A percentile compares a stretch with the other conserved stretches of the same genome.
phyloP scores from a whole-genome alignment of 2,797 vertebrate genomes.

The Mus spretus region DNA sequence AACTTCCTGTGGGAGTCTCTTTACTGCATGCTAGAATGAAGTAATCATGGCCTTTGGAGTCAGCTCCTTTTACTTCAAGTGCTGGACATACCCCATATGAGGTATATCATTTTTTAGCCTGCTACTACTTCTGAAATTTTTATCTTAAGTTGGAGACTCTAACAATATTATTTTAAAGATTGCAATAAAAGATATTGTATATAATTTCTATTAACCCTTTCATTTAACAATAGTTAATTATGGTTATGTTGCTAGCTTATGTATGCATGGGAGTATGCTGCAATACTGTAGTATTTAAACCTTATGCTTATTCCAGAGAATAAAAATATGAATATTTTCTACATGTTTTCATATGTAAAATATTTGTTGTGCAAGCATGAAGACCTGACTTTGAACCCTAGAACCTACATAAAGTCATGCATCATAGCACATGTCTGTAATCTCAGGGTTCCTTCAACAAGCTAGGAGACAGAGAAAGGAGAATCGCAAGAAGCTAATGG shows the following conservation, averaged over 20 bases:
- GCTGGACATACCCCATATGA: not conserved
- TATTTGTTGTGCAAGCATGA: not conserved
- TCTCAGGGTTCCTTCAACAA: not conserved
- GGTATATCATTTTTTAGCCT: not conserved
- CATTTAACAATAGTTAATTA: conserved; percentile 3
- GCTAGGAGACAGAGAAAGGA: not conserved
- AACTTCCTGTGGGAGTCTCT: not conserved
- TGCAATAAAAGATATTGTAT: not conserved
- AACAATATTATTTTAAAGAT: conserved; percentile 24
- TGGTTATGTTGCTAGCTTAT: conserved; percentile 34
- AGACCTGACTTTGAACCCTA: not conserved
- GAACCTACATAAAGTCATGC: not conserved
- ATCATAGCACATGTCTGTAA: not conserved
- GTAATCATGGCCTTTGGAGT: not conserved
- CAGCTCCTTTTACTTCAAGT: not conserved
- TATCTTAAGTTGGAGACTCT: conserved; percentile 19
- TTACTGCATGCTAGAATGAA: not conserved
- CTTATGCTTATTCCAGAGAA: conserved; percentile 41
- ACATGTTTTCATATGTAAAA: not conserved
- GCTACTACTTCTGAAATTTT: conserved; percentile 23
- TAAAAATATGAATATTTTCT: not conserved
- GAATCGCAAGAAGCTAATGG: too few species aligned
- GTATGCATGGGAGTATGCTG: conserved; percentile 33
- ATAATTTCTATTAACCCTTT: not conserved
- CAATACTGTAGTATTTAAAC: conserved; percentile 31